Conservation (phyloP, 1,140 invertebrate species). For the Papilio polytes region DNA sequence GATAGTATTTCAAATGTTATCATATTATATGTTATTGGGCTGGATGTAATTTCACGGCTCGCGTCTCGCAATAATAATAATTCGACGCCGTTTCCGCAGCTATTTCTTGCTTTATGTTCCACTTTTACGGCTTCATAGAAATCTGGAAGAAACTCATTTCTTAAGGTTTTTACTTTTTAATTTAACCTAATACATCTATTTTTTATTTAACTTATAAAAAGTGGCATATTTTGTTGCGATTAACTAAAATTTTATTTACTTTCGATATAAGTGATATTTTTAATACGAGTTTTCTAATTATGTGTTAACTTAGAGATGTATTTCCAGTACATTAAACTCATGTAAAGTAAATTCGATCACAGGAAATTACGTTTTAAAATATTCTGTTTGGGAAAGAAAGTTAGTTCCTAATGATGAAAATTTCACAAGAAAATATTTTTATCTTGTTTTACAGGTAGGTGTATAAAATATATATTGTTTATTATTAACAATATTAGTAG, state of each 20-base stretch:
- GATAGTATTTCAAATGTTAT: background rate
- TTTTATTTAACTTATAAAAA: background rate
- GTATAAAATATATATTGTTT: too few species aligned
- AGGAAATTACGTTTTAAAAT: background rate
- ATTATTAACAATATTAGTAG: background rate
- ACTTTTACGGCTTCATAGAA: background rate
- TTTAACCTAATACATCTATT: background rate
- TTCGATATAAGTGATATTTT: too few species aligned
- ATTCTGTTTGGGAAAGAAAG: background rate
- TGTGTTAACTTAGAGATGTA: too few species aligned
- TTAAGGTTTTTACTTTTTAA: background rate
- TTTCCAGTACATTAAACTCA: too few species aligned
- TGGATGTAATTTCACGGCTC: conserved; percentile 19
- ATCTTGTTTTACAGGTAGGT: too few species aligned
- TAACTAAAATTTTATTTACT: too few species aligned
- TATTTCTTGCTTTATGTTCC: conserved; percentile 22
- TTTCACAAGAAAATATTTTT: background rate
- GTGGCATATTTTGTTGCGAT: too few species aligned
- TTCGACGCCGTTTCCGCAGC: conserved; percentile 2
- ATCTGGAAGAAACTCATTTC: conserved; percentile 5
- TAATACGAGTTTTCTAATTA: too few species aligned
- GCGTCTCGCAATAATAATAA: conserved; percentile 24
- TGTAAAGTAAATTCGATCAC: background rate
- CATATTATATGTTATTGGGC: background rate
- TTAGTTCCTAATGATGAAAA: too few species aligned